Evolutionary conservation across 2,888 invertebrate genomes (phyloP), one percentile per base, ranked within the genome.

Genomic region (Hybos culiciformis): DNA sequence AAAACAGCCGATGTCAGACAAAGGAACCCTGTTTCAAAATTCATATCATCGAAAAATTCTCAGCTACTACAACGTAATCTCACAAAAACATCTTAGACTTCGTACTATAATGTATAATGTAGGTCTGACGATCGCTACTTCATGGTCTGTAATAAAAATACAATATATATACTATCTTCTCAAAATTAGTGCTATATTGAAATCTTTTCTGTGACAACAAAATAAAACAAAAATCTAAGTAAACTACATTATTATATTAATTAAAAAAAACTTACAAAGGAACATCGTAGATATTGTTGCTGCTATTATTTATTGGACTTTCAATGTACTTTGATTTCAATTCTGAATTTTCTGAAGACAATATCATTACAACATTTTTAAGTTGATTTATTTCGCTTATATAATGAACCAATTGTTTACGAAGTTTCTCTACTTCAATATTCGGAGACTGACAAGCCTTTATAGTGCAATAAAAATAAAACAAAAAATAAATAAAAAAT

Each of bases 271-370:
- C 65, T 62, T 59, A 66, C 63, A 65, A 54, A 57, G 63, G 62
- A 51, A 64, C 62, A 53, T 63, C 62, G 49, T 62, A 65, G 46
- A 61, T 59, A 54, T 59, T 62, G 48, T 56, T 61, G 19, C n/a
- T 19, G 18, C 19, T 19, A 12, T 12, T 40, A 21, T 34, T 46
- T 8, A 57, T 54, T n/a, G 44, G 33, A 29, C 21, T 36, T 46
- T 58, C 59, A 15, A 58, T 55, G 50, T 58, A 61, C 51, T 65
- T 73, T 31, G 72, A 77, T 55, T 82, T 80, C 31, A 90, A 59
- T 42, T 82, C 79, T 39, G 77, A 75, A 63, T 92, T 91, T 61
- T 90, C 91, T 46, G 74, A 77, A 15, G 81, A 80, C 36, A 92
- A 63, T 52, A 77, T 78, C 56, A 86, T 82, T 17, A 91, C 78